These are phyloP conservation scores for Poeciliopsis paucimaculata DNA, from an alignment of 2,797 vertebrate genomes.

Conservation along the genomic window DNA sequence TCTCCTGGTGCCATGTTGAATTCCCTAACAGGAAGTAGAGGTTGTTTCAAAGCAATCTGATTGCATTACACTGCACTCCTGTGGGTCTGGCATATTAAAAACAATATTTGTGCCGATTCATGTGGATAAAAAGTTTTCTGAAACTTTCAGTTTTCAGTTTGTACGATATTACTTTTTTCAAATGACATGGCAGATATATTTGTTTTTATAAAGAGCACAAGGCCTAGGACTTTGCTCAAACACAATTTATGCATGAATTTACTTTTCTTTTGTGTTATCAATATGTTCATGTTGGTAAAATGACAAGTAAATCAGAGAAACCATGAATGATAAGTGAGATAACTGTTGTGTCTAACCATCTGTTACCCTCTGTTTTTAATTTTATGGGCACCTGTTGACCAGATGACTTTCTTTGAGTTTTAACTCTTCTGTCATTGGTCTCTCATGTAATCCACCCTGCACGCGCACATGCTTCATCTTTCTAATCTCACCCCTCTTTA, in stretches of 20 bases:
- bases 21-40: too few species aligned
- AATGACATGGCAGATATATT: too few species aligned
- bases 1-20: too few species aligned
- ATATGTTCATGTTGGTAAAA: slow-evolving; percentile 46
- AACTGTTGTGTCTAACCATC: slow-evolving; percentile 63
- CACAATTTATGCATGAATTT: slow-evolving; percentile 19
- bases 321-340: slow-evolving; percentile 55
- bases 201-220: too few species aligned
- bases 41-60: too few species aligned
- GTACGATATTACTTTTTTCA: too few species aligned
- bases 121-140: too few species aligned
- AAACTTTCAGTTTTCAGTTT: too few species aligned
- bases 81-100: too few species aligned
- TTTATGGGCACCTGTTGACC: slow-evolving; percentile 71
- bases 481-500: slow-evolving; percentile 18
- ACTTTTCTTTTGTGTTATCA: slow-evolving; percentile 21
- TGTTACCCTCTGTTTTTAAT: slow-evolving; percentile 61
- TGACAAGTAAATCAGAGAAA: slow-evolving; percentile 45
- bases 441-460: slow-evolving; percentile 2
- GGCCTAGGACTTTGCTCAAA: neutral
- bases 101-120: too few species aligned
- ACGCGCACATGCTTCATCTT: slow-evolving; percentile 6
- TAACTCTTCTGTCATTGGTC: slow-evolving; percentile 20
- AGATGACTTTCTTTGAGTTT: slow-evolving; percentile 55
- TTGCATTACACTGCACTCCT: too few species aligned